Base-by-base conservation (phyloP, 1,140 invertebrate genomes). In the Atta texana region DNA sequence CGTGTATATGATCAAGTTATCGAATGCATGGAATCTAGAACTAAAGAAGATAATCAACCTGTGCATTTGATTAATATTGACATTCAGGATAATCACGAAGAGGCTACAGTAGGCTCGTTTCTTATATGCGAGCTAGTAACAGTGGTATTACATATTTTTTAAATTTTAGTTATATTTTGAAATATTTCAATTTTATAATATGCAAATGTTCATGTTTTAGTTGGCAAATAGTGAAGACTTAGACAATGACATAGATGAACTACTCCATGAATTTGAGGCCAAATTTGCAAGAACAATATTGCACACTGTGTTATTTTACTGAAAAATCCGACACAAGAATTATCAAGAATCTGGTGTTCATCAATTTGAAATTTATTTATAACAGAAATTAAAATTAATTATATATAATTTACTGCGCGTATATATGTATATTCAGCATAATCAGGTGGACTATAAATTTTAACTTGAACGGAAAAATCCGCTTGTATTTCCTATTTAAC, bases 81-180 rank as follows among this genome's bases (percentile, higher is more conserved):
- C 93, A 99, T 99, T 93, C 98, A 99, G 95, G 99, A 99, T 96
- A 99, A 99, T 95, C 99, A 99, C 87, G 99, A 99, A 96, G 99
- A 99, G 94, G 99, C 99, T 0, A 99, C 99, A n/a, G 97, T 99
- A 93, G 99, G 99, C 86, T 99, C 99, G n/a, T 99, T 99, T 96
- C 96, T 99, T 85, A 99, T 99, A 87, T 98, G 98, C 94, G 98
- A 99, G 95, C 96, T 99, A 94, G 98, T 99, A 69, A 97, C 97
- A 69, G 97, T 98, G 96, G 98, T 98, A 96, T 94, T 57, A 59
- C 21, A 39, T 66, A n/a, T 68, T 2, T 51, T 86, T 34, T 44
- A 39, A 69, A 51, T 75, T 75, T 14, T n/a, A 44, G 2, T 18
- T 64, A 55, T 6, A 61, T 64, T 57, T 85, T 61, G 8, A 16